Evolutionary conservation across 2,113 vertebrate genomes (phyloP).

Genomic region (Campylorhamphus procurvoides): DNA sequence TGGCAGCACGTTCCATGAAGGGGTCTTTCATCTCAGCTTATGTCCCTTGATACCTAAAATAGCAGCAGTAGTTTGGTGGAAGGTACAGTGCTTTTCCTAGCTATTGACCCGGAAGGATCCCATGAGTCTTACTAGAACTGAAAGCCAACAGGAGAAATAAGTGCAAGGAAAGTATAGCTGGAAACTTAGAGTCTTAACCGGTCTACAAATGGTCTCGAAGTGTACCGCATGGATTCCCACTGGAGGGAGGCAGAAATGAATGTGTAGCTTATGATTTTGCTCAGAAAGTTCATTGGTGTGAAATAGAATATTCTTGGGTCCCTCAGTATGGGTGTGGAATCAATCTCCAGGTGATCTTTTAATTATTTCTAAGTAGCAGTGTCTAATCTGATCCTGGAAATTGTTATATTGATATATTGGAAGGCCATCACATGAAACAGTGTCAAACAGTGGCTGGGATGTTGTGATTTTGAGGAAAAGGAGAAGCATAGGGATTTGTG

Average conservation of each 20-base stretch:
- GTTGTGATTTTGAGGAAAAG: background rate
- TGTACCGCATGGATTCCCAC: background rate
- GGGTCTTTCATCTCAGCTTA: conserved; percentile 32
- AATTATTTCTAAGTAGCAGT: background rate
- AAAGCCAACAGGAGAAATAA: conserved; percentile 34
- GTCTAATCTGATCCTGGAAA: background rate
- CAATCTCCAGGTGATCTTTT: background rate
- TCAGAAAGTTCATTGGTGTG: background rate
- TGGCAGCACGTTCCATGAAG: background rate
- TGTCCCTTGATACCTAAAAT: background rate
- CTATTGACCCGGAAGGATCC: background rate
- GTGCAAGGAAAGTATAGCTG: conserved; percentile 16
- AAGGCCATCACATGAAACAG: accelerated
- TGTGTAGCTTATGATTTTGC: background rate
- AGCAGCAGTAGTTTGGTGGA: conserved; percentile 8
- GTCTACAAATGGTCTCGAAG: conserved; percentile 23
- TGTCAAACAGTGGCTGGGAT: background rate
- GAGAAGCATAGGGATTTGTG: background rate
- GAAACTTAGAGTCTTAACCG: conserved; percentile 23
- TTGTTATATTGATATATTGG: background rate
- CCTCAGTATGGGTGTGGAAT: background rate
- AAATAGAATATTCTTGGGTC: background rate
- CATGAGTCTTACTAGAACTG: conserved; percentile 8
- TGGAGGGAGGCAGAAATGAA: background rate
- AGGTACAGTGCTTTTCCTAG: conserved; percentile 29